Conservation (phyloP, 2,113 vertebrate genomes). For the Aegithalos caudatus region DNA sequence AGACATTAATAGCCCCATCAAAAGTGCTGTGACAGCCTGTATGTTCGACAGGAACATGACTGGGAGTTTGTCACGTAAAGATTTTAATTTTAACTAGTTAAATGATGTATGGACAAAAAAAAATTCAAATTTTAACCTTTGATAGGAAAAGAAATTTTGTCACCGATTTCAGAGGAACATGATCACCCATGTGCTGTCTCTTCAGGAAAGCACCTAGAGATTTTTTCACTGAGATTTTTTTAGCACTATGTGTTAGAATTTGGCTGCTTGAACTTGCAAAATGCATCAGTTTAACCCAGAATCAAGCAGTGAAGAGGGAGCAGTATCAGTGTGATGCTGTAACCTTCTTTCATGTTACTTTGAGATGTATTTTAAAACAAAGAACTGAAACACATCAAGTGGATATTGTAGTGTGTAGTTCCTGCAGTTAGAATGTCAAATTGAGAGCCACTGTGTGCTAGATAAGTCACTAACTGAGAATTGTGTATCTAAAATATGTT, state of each 20-base stretch:
- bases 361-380: neutral
- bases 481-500: neutral
- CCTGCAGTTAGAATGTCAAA: neutral
- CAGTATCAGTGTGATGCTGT: neutral
- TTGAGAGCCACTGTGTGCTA: neutral
- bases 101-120: neutral
- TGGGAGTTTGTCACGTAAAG: neutral
- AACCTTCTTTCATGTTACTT: slow-evolving; percentile 19
- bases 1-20: neutral
- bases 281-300: neutral
- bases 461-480: neutral
- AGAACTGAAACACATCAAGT: neutral
- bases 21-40: neutral
- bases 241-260: neutral
- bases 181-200: neutral
- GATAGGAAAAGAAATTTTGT: neutral
- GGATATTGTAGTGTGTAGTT: neutral
- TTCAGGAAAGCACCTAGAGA: neutral
- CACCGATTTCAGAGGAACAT: neutral
- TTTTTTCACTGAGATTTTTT: neutral
- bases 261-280: neutral
- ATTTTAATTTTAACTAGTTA: neutral
- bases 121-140: neutral
- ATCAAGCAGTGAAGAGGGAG: neutral
- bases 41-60: neutral